Percentiles rank a stretch among this genome's conserved stretches.
phyloP scores from a whole-genome alignment of 1,140 invertebrate genomes.

The Drosophila kepulauana region DNA sequence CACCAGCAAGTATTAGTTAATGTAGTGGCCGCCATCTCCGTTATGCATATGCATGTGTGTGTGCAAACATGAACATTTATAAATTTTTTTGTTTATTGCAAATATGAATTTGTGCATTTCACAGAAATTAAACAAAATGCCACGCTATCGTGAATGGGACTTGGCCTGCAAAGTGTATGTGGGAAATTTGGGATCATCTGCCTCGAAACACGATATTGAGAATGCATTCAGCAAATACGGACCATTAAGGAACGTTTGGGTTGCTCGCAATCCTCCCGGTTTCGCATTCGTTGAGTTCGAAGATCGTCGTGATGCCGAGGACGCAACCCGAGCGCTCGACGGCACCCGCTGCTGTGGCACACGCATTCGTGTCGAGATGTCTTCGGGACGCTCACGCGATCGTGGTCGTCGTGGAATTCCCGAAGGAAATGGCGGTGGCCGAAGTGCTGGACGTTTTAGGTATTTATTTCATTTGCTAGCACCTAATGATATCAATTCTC shows the following conservation, averaged over 20 bases:
- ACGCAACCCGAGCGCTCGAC: conserved; percentile 97
- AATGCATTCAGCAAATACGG: conserved; percentile 98
- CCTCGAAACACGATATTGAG: conserved; percentile 96
- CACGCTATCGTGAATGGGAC: conserved; percentile 95
- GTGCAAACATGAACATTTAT: not conserved
- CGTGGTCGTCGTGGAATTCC: conserved; percentile 18
- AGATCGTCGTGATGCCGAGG: conserved; percentile 98
- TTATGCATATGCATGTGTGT: conserved; percentile 1
- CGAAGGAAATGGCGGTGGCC: conserved; percentile 88
- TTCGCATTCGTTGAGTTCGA: conserved; percentile 99
- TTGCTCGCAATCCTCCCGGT: conserved; percentile 96
- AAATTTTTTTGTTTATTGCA: not conserved
- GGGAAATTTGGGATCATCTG: conserved; percentile 96
- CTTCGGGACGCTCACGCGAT: conserved; percentile 90
- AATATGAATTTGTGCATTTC: not conserved
- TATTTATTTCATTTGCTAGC: not conserved
- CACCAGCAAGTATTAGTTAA: not conserved
- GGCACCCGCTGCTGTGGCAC: conserved; percentile 95
- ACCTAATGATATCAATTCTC: not conserved
- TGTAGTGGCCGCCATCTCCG: conserved; percentile 5
- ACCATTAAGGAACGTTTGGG: conserved; percentile 97
- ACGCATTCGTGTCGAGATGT: conserved; percentile 94
- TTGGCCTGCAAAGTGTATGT: conserved; percentile 99
- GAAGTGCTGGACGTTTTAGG: conserved; percentile 81
- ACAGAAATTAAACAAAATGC: conserved; percentile 85